Evolutionary conservation across 2,113 vertebrate species (phyloP), one percentile per base, ranked within the genome.

Genomic region (Hucho hucho): DNA sequence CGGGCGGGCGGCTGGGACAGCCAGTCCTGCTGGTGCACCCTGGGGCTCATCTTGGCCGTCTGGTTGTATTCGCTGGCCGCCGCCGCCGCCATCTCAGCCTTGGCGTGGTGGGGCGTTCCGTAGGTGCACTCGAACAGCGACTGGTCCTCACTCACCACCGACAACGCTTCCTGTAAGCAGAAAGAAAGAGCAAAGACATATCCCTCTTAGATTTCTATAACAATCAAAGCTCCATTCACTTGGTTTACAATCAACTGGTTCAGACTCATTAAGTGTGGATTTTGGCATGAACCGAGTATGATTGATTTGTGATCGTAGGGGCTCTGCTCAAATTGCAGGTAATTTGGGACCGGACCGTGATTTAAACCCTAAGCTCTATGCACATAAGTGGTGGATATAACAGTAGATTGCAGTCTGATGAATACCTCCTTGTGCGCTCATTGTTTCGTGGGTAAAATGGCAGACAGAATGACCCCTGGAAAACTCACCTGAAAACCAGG

Each of bases 71-170:
- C 95, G 32, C 94, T 91, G 64, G 94, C 93, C 66, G 95, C 93
- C 26, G 95, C 95, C 25, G 95, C 95, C 0, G 95, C 96, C 95
- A 96, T 96, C 88, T 96, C 94, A 24, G 94, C 83, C 88, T 96
- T 96, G 0, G 89, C 1, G 71, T 95, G 94, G 79, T 94, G 94
- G 6, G 94, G 90, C 0, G 93, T 91, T 74, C 94, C 94, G 95
- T 95, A 96, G 80, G 94, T 89, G 0, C 95, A 96, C 95, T 96
- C 95, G 2, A 95, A 96, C 86, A 96, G 75, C 0, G 95, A 95
- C 87, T 95, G 95, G 85, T 96, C 95, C 87, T 96, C 95, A 25
- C 95, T 96, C 89, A 96, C 95, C 72, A 96, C 95, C 18, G 95
- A 95, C 75, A 96, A 78, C 0, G 95, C 95, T 94, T 96, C 95